Percentiles rank a stretch among this genome's conserved stretches.
Evolutionary conservation across 1,140 invertebrate genomes (phyloP).

Genomic region (Agrypnia vestita): DNA sequence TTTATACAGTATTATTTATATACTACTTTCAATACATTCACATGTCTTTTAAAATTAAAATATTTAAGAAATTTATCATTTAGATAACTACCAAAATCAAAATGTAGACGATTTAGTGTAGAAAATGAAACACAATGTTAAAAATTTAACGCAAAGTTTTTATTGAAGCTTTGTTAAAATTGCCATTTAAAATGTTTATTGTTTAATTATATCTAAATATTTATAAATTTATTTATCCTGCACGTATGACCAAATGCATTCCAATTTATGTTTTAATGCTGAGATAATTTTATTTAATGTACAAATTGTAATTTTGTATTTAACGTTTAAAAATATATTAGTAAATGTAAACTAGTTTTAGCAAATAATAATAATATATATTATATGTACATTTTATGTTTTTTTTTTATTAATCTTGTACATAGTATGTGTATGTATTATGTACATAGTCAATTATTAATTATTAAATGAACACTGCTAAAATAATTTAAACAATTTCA

Average conservation of each 20-base stretch:
- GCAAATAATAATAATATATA: slow-evolving; percentile 29
- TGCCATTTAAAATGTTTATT: slow-evolving; percentile 16
- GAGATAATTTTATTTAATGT: slow-evolving; percentile 25
- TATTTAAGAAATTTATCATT: neutral
- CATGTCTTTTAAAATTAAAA: neutral
- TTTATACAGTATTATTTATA: slow-evolving; percentile 21
- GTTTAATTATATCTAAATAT: slow-evolving; percentile 9
- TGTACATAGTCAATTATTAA: slow-evolving; percentile 53
- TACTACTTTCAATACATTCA: neutral
- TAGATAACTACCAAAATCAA: slow-evolving; percentile 5
- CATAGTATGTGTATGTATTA: slow-evolving; percentile 48
- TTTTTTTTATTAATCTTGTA: slow-evolving; percentile 38
- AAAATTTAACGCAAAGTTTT: no score
- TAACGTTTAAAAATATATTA: slow-evolving; percentile 18
- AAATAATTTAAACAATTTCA: neutral
- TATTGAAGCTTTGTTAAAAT: neutral
- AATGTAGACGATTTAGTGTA: no score
- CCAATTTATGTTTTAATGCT: slow-evolving; percentile 16
- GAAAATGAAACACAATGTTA: no score
- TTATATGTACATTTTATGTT: slow-evolving; percentile 32
- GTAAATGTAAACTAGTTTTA: slow-evolving; percentile 17
- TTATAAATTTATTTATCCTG: neutral
- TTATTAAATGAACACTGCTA: slow-evolving; percentile 41
- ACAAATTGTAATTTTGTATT: slow-evolving; percentile 45
- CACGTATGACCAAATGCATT: slow-evolving; percentile 44